Conservation (phyloP, 2,888 invertebrate species). For the Amphipyra tragopoginis region DNA sequence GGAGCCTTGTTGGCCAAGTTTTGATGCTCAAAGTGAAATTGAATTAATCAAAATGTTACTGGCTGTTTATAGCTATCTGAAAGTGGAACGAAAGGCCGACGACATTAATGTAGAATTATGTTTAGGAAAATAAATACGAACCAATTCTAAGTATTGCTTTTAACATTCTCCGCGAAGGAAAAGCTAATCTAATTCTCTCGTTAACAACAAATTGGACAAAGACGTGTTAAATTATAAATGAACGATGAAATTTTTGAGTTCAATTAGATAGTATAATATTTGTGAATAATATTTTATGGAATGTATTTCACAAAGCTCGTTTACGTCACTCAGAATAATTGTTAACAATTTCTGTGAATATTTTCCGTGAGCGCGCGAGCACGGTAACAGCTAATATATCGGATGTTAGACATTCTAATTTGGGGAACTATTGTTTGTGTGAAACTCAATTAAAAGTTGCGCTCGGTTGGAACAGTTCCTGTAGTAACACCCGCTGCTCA, state of each 20-base stretch:
- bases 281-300: not conserved
- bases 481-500: not conserved
- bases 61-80: constrained; percentile 6
- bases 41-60: constrained; percentile 36
- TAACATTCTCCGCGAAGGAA: constrained; percentile 3
- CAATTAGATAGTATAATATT: constrained; percentile 1
- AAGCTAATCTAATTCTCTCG: constrained; percentile 2
- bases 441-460: constrained; percentile 34
- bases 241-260: constrained; percentile 3
- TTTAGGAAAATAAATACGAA: not conserved
- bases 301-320: not conserved
- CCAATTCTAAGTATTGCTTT: constrained; percentile 1
- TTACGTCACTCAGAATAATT: not conserved
- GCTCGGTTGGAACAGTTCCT: not conserved
- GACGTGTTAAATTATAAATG: not conserved
- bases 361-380: not conserved
- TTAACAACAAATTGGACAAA: constrained; percentile 13
- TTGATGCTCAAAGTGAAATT: constrained; percentile 15
- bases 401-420: constrained; percentile 5
- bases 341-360: not conserved
- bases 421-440: constrained; percentile 15
- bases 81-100: constrained; percentile 9
- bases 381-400: not conserved
- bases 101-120: constrained; percentile 24
- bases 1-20: constrained; percentile 8